Base-by-base conservation (phyloP, 2,888 invertebrate genomes). In the Acrobasis repandana region DNA sequence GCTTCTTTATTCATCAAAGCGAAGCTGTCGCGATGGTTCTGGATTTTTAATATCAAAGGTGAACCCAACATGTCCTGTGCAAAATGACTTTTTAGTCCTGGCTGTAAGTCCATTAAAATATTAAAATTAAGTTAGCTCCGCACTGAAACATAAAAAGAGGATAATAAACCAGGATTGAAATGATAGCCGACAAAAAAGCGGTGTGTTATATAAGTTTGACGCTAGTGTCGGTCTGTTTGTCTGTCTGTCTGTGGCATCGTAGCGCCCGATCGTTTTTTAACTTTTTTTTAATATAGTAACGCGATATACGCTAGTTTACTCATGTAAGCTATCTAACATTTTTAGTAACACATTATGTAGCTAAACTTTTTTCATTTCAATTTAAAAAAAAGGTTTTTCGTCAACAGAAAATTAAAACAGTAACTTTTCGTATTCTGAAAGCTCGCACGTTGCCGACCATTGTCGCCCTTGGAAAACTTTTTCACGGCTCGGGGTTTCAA, bases 1-100 rank as follows among this genome's bases (percentile, higher is more conserved):
- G 43, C n/a, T 43, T 14, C n/a, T n/a, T 38, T 43, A 43, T 43
- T 43, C 43, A 43, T 43, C 43, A 43, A 43, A 43, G 43, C 43
- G 5, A n/a, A 3, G 5, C 43, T 3, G n/a, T 14, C 1, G 4
- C 11, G 43, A 14, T 14, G 43, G 43, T n/a, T 43, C 43, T 43
- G 43, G n/a, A 11, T 43, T 43, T 43, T 43, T n/a, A 43, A 43
- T 43, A 43, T 10, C 10, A 43, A 43, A 43, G 43, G n/a, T 43
- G 43, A 43, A 43, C 43, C n/a, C 43, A n/a, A 43, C 43, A 43
- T 4, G 43, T 43, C 28, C 28, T 28, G 28, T 11, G 11, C 43
- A 10, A 14, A 43, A n/a, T 14, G n/a, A 43, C 14, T 43, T 43
- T 43, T 43, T 43, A n/a, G 14, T 11, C 1, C 43, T n/a, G 14